These are phyloP conservation scores for Noctua janthe DNA, from an alignment of 2,888 invertebrate species.

Conservation along the genomic window DNA sequence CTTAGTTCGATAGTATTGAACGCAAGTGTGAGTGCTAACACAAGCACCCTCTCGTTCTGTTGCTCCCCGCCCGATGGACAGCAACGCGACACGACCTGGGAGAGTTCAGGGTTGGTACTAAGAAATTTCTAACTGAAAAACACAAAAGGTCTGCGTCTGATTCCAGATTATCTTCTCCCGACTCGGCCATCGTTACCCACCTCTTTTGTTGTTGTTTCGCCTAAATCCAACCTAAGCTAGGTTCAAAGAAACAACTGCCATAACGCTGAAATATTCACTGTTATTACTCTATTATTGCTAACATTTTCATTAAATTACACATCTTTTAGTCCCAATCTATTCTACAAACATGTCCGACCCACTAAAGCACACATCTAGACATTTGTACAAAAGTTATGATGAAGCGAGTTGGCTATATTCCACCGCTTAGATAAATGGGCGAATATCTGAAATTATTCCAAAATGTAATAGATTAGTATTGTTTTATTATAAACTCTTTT, in stretches of 20 bases:
- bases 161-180: background rate
- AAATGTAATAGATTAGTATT: slow-evolving; percentile 60
- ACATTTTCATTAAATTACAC: slow-evolving; percentile 43
- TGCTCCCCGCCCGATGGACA: background rate
- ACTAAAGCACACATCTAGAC: slow-evolving; percentile 33
- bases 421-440: slow-evolving; percentile 67
- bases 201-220: background rate
- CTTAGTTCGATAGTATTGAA: background rate
- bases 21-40: background rate
- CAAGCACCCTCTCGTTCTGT: no score
- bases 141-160: background rate
- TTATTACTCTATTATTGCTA: slow-evolving; percentile 31
- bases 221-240: slow-evolving; percentile 1
- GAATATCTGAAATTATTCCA: slow-evolving; percentile 63
- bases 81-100: background rate
- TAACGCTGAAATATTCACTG: slow-evolving; percentile 31
- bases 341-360: slow-evolving; percentile 53
- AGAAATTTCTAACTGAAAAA: background rate
- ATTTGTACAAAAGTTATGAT: slow-evolving; percentile 54
- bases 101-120: background rate
- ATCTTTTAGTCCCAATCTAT: slow-evolving; percentile 36
- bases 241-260: slow-evolving; percentile 42
- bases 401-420: slow-evolving; percentile 67
- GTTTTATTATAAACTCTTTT: slow-evolving; percentile 50
- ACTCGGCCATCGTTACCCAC: background rate